A percentile compares a stretch with the other conserved stretches of the same genome.
These are phyloP conservation scores for Microctonus aethiopoides DNA, from an alignment of 2,888 invertebrate genomes.

Conservation along the genomic window DNA sequence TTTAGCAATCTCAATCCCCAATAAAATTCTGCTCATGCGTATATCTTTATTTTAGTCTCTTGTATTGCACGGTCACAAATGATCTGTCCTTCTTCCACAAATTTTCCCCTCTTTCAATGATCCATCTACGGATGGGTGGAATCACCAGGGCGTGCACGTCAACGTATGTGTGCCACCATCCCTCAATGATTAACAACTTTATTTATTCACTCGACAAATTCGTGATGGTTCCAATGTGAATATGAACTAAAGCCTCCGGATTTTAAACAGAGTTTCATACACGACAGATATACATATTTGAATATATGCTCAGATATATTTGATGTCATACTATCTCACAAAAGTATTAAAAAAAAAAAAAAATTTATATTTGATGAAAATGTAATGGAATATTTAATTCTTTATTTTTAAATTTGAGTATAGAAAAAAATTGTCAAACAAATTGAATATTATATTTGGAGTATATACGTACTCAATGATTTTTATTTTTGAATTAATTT, in stretches of 20 bases:
- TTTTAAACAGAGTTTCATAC: background rate
- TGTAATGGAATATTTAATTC: too few relatives aligned
- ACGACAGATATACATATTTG: background rate
- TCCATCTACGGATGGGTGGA: constrained; percentile 39
- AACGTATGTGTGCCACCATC: background rate
- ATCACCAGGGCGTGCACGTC: constrained; percentile 38
- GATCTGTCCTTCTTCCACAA: background rate
- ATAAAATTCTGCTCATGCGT: background rate
- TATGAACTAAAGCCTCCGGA: background rate
- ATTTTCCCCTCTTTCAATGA: constrained; percentile 34
- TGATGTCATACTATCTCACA: too few relatives aligned
- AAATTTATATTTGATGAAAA: too few relatives aligned
- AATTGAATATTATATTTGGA: too few relatives aligned
- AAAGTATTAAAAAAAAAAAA: too few relatives aligned
- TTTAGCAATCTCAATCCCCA: constrained; percentile 25
- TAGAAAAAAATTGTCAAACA: too few relatives aligned
- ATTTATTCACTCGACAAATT: constrained; percentile 43
- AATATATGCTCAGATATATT: background rate
- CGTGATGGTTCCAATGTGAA: constrained; percentile 27
- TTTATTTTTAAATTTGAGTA: too few relatives aligned
- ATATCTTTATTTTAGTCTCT: background rate
- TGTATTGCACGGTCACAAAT: background rate
- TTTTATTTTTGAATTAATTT: too few relatives aligned
- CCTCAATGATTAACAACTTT: constrained; percentile 45
- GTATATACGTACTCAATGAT: too few relatives aligned